phyloP scores from a whole-genome alignment of 1,140 invertebrate genomes.

The Penaeus indicus region DNA sequence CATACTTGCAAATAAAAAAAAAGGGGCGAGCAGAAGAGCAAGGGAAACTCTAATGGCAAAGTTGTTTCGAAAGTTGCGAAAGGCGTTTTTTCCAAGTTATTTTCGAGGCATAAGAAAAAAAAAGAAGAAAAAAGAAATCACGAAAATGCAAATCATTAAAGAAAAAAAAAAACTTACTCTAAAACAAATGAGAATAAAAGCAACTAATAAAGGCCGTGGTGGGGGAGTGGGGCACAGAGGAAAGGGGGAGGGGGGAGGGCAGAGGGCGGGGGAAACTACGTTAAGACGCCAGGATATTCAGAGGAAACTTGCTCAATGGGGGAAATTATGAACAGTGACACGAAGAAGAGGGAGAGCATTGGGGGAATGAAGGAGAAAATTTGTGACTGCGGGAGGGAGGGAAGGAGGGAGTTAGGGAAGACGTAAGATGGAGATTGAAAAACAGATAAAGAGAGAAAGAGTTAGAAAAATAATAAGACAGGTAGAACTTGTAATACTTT shows the following conservation, averaged over 20 bases:
- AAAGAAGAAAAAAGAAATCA: too few species aligned
- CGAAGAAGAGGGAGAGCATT: slow-evolving; percentile 1
- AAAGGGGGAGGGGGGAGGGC: background rate
- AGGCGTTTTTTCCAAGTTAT: too few species aligned
- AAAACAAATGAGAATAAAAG: background rate
- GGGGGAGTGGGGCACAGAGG: background rate
- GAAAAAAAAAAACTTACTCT: too few species aligned
- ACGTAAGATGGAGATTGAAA: background rate
- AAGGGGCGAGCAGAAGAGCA: too few species aligned
- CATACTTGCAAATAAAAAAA: too few species aligned
- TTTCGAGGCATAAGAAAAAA: too few species aligned
- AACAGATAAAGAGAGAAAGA: background rate
- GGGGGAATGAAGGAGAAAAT: background rate
- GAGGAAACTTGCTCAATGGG: too few species aligned
- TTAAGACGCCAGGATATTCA: too few species aligned
- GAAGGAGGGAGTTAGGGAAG: background rate
- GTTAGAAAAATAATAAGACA: background rate
- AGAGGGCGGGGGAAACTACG: too few species aligned
- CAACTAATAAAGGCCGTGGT: background rate
- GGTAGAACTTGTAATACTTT: background rate
- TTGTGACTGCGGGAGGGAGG: background rate
- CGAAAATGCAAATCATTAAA: too few species aligned
- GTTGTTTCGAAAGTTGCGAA: too few species aligned
- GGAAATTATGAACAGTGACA: background rate
- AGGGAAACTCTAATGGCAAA: too few species aligned